Evolutionary conservation across 1,140 invertebrate genomes (phyloP), one percentile per base, ranked within the genome.

Genomic region (Drosophila malerkotliana): DNA sequence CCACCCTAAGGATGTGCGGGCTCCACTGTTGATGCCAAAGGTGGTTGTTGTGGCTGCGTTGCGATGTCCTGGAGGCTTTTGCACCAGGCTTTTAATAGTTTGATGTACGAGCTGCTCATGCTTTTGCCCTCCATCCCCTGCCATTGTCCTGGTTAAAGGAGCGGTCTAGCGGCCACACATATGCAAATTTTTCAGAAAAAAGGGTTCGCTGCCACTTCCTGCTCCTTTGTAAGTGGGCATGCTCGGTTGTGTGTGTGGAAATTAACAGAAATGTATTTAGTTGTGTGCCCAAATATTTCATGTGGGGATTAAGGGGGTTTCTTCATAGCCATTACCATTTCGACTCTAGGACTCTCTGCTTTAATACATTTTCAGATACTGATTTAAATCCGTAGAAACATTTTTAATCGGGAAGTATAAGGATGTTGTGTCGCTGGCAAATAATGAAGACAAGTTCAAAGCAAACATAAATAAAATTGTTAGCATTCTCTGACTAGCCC

Each of bases 381-480:
- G 39, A 64, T 28, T 32, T 66, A 2, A 51, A 37, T 45, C 18
- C 8, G 10, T 0, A 18, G 30, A 21, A 21, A 21, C 21, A 21
- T 21, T 2, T 3, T 21, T 21, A 21, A 21, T 21, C 21, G 21
- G 21, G 3, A 18, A 68, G 32, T 49, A 58, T 66, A 39, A 57
- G 66, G 69, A 52, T 64, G 55, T 62, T 44, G 8, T 79, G 49
- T 60, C 53, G 53, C 55, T 53, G 53, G 39, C 83, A 82, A 82
- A 87, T 87, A 87, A 87, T 87, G 83, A 87, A 77, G 59, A 66
- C 84, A 79, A 88, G 83, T 88, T 88, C 83, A 88, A 88, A 88
- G 83, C 84, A 78, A 88, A 88, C 83, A 88, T 83, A 88, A 88
- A 88, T 88, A 88, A 88, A 88, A 88, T 83, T 87, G 83, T 87